A percentile compares a stretch with the other conserved stretches of the same genome.
Evolutionary conservation across 1,140 invertebrate species (phyloP).

Genomic region (Hylyphantes graminicola): DNA sequence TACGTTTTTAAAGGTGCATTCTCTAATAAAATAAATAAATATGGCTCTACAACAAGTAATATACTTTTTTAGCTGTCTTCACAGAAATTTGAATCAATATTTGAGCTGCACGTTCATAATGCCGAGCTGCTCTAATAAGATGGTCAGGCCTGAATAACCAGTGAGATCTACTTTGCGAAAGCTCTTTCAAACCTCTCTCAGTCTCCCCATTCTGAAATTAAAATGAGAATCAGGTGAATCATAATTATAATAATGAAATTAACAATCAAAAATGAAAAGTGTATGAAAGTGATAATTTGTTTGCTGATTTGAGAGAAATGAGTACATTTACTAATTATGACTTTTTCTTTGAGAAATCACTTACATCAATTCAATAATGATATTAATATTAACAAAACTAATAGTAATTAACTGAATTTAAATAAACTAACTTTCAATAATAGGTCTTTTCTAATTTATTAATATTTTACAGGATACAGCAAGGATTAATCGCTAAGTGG

Average conservation of each 20-base stretch:
- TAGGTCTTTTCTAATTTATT: too few relatives aligned
- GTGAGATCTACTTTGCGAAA: slow-evolving; percentile 66
- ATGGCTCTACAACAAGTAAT: background rate
- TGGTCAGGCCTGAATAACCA: slow-evolving; percentile 69
- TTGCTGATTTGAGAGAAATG: too few relatives aligned
- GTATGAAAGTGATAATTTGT: background rate
- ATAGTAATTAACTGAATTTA: too few relatives aligned
- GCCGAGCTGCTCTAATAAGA: slow-evolving; percentile 70
- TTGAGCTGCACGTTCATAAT: slow-evolving; percentile 72
- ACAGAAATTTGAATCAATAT: slow-evolving; percentile 70
- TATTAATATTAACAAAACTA: too few relatives aligned
- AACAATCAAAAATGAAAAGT: background rate
- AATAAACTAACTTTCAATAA: too few relatives aligned
- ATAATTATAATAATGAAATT: background rate
- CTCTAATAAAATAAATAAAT: background rate
- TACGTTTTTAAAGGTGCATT: too few relatives aligned
- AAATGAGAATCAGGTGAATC: background rate
- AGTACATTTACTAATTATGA: too few relatives aligned
- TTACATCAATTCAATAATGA: too few relatives aligned
- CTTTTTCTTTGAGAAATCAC: too few relatives aligned
- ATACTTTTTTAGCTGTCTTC: slow-evolving; percentile 67
- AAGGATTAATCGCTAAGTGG: too few relatives aligned
- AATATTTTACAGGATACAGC: too few relatives aligned
- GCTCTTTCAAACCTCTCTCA: slow-evolving; percentile 65
- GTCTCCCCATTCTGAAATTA: slow-evolving; percentile 64